Evolutionary conservation across 2,113 vertebrate species (phyloP).

Genomic region (Megaceryle maxima): DNA sequence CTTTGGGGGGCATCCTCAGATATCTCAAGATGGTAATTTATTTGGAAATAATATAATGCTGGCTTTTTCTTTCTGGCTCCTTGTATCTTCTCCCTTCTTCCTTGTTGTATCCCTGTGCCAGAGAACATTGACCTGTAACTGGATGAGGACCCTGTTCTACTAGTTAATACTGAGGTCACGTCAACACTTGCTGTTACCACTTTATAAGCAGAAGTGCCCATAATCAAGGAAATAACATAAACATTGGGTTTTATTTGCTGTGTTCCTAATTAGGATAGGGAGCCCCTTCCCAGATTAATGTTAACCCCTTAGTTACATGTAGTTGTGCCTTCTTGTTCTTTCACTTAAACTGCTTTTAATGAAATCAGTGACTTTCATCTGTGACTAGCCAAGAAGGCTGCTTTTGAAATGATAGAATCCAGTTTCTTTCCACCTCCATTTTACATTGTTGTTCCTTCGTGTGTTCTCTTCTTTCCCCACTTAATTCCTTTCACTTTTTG

Average conservation of each 20-base stretch:
- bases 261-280: neutral
- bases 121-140: neutral
- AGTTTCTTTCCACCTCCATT: neutral
- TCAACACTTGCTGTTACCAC: fast-evolving
- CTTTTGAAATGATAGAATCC: neutral
- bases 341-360: neutral
- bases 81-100: neutral
- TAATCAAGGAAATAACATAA: neutral
- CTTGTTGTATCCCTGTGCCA: neutral
- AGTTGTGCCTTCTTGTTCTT: neutral
- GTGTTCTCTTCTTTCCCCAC: neutral
- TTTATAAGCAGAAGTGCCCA: neutral
- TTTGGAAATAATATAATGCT: neutral
- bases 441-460: neutral
- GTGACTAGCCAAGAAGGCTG: neutral
- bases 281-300: neutral
- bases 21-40: neutral
- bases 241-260: neutral
- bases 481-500: neutral
- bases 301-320: neutral
- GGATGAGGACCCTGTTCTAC: neutral
- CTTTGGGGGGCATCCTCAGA: neutral
- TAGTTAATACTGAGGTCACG: neutral
- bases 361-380: neutral
- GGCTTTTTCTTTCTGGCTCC: neutral